A percentile compares a stretch with the other conserved stretches of the same genome.
These are phyloP conservation scores for Percina caprodes DNA, from an alignment of 2,113 vertebrate genomes.

Conservation along the genomic window DNA sequence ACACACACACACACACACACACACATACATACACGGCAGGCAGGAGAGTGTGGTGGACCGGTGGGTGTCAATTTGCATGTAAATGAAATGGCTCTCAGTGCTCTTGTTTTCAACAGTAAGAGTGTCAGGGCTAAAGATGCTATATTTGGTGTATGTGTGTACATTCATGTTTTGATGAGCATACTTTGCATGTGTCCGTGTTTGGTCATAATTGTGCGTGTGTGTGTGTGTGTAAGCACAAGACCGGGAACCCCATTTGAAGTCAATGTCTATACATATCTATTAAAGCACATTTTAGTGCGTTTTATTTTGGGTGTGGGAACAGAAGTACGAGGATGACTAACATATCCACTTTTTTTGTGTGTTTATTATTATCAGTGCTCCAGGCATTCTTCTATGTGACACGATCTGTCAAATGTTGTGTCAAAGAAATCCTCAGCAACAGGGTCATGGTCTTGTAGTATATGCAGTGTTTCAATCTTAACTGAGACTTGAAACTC, in stretches of 20 bases:
- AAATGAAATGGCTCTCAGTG: constrained; percentile 70
- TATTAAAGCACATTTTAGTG: neutral
- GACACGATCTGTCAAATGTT: constrained; percentile 49
- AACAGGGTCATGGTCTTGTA: constrained; percentile 11
- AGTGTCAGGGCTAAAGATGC: constrained; percentile 48
- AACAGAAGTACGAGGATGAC: constrained; percentile 39
- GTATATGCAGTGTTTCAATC: constrained; percentile 5
- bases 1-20: neutral
- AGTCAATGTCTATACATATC: neutral
- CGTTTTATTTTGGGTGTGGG: constrained; percentile 38
- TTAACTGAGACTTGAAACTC: neutral
- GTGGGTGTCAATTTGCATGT: constrained; percentile 79
- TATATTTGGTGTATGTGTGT: constrained; percentile 33
- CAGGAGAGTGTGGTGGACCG: constrained; percentile 40
- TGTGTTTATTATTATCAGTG: constrained; percentile 43
- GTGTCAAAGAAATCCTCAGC: constrained; percentile 33
- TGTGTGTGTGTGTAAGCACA: constrained; percentile 2
- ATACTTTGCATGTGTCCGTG: neutral
- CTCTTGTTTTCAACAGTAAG: constrained; percentile 62
- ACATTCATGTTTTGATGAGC: constrained; percentile 19
- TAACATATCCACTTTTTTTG: constrained; percentile 28
- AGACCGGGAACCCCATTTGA: constrained; percentile 23
- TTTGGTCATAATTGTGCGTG: constrained; percentile 6
- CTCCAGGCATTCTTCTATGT: constrained; percentile 35
- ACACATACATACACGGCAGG: constrained; percentile 8